These are phyloP conservation scores for Micromussa lordhowensis DNA, from an alignment of 92 coral and sea anemone genomes.

Conservation along the genomic window DNA sequence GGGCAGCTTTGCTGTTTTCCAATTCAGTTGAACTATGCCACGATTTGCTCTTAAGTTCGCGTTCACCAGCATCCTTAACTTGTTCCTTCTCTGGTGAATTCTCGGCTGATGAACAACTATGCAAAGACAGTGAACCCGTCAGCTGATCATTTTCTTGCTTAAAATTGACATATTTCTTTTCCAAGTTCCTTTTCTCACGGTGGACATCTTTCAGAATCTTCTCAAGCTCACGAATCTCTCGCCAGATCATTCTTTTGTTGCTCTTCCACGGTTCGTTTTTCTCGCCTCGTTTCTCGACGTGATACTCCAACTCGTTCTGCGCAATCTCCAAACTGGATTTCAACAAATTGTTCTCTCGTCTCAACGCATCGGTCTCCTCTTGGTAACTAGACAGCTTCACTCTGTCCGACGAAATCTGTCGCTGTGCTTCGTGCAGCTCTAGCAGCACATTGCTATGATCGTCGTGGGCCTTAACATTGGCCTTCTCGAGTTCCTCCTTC, in stretches of 20 bases:
- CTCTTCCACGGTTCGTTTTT: conserved; percentile 79
- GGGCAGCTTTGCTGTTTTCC: conserved; percentile 20
- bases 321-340: conserved; percentile 82
- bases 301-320: conserved; percentile 84
- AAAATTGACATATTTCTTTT: conserved; percentile 89
- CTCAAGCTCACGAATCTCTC: conserved; percentile 94
- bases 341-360: conserved; percentile 73
- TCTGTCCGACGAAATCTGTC: conserved; percentile 79
- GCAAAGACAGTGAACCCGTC: conserved; percentile 56
- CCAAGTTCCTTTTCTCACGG: conserved; percentile 88
- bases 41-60: conserved; percentile 31
- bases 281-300: conserved; percentile 61
- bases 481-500: conserved; percentile 75
- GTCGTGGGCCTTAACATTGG: conserved; percentile 74
- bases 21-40: conserved; percentile 45
- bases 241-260: conserved; percentile 88
- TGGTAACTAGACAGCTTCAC: conserved; percentile 80
- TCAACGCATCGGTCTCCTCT: conserved; percentile 79
- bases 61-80: neutral
- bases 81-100: conserved; percentile 28
- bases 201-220: conserved; percentile 92
- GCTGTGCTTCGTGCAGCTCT: conserved; percentile 87
- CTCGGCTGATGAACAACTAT: conserved; percentile 29
- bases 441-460: conserved; percentile 74
- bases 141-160: conserved; percentile 73